Evolutionary conservation across 2,113 vertebrate genomes (phyloP).

Genomic region (Polypterus bichir): DNA sequence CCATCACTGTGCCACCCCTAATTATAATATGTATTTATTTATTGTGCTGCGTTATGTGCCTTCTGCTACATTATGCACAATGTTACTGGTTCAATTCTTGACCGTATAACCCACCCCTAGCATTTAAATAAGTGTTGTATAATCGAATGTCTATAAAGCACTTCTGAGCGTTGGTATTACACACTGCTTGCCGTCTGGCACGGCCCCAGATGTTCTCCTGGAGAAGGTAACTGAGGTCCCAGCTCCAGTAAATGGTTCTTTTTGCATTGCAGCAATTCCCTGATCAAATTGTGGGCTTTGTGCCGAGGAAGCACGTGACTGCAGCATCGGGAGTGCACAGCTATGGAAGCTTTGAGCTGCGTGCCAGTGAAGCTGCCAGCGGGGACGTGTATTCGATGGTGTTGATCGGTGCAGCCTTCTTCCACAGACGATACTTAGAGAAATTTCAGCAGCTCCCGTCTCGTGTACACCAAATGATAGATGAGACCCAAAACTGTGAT

Average conservation of each 20-base stretch:
- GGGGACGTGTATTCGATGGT: constrained; percentile 89
- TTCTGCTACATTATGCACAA: too few relatives aligned
- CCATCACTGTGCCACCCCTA: too few relatives aligned
- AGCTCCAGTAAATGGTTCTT: not conserved
- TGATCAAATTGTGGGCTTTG: constrained; percentile 89
- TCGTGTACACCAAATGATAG: constrained; percentile 61
- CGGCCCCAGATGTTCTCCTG: too few relatives aligned
- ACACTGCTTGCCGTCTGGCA: too few relatives aligned
- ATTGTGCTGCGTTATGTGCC: too few relatives aligned
- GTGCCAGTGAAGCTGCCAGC: constrained; percentile 54
- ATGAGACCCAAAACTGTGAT: constrained; percentile 87
- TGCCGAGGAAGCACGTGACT: constrained; percentile 78
- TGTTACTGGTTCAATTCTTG: too few relatives aligned
- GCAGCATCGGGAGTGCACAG: constrained; percentile 68
- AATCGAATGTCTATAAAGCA: too few relatives aligned
- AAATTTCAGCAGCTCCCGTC: constrained; percentile 70
- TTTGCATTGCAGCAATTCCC: constrained; percentile 71
- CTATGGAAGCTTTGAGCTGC: constrained; percentile 82
- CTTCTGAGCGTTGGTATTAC: too few relatives aligned
- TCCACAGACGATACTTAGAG: constrained; percentile 66
- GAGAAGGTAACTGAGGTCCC: too few relatives aligned
- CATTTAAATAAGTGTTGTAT: too few relatives aligned
- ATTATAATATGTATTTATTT: too few relatives aligned
- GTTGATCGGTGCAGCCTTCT: constrained; percentile 83
- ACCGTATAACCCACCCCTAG: too few relatives aligned